A percentile compares a stretch with the other conserved stretches of the same genome.
Conservation (phyloP, 1,140 invertebrate genomes). For the Dendroctonus ponderosae region DNA sequence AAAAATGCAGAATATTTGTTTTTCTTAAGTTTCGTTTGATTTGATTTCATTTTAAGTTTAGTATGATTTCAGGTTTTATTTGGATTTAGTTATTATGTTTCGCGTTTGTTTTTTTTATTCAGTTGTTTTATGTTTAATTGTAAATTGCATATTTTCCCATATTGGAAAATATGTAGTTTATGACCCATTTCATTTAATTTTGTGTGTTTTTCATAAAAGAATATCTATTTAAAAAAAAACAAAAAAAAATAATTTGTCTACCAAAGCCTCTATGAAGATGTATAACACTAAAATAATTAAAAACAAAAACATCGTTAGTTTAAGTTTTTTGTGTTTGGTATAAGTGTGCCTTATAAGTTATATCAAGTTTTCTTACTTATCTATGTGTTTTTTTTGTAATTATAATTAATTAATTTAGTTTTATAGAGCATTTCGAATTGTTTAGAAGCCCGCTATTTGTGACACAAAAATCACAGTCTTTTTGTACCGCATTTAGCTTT, state of each 20-base stretch:
- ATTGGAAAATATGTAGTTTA: conserved; percentile 2
- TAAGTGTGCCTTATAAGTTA: conserved; percentile 25
- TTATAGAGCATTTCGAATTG: no score
- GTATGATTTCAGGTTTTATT: conserved; percentile 19
- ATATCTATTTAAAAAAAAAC: conserved; percentile 16
- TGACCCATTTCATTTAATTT: conserved; percentile 7
- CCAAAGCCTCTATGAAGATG: conserved; percentile 4
- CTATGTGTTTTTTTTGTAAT: background rate
- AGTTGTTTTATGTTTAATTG: background rate
- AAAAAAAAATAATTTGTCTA: conserved; percentile 9
- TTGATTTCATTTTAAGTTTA: conserved; percentile 17
- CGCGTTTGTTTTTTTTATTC: conserved; percentile 18
- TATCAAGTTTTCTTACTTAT: background rate
- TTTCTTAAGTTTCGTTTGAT: conserved; percentile 10
- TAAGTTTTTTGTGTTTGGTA: conserved; percentile 8
- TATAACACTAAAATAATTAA: background rate
- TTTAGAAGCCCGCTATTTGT: no score
- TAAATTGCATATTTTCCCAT: conserved; percentile 4
- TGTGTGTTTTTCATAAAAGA: conserved; percentile 25
- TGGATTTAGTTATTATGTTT: conserved; percentile 18
- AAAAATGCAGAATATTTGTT: conserved; percentile 28
- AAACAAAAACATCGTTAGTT: background rate
- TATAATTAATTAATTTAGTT: background rate
- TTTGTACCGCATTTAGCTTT: no score
- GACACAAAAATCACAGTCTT: no score